phyloP scores from a whole-genome alignment of 2,888 invertebrate species.

The Lysandra coridon region DNA sequence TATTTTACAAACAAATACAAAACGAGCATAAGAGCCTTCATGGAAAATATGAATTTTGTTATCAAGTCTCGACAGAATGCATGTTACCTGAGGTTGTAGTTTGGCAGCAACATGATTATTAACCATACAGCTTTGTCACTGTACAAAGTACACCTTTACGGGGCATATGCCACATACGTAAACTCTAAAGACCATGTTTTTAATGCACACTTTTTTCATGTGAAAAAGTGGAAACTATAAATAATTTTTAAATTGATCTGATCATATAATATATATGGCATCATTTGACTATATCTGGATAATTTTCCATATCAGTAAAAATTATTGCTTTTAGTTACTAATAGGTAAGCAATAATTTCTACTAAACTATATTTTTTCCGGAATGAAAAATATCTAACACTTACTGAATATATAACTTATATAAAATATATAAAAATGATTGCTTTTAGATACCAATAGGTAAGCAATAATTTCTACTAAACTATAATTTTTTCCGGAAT shows the following conservation, averaged over 20 bases:
- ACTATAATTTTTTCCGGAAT: too few relatives aligned
- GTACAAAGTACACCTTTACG: conserved; percentile 22
- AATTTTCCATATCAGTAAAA: neutral
- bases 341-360: neutral
- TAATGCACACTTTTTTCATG: conserved; percentile 17
- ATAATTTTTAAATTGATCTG: conserved; percentile 26
- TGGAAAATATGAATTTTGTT: neutral
- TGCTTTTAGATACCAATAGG: too few relatives aligned
- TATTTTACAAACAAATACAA: too few relatives aligned
- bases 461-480: neutral
- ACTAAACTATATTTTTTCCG: neutral
- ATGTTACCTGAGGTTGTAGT: neutral
- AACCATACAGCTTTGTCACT: conserved; percentile 25
- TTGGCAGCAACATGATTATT: neutral
- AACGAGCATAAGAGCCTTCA: too few relatives aligned
- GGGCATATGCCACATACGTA: conserved; percentile 22
- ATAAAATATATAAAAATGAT: too few relatives aligned
- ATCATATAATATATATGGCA: neutral
- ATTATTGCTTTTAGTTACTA: neutral
- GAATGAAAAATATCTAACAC: neutral
- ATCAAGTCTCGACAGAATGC: neutral
- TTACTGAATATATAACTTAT: neutral
- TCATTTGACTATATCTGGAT: neutral
- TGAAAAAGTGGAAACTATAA: conserved; percentile 23
- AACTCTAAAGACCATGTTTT: conserved; percentile 5